Conservation (phyloP, 2,113 vertebrate species). For the Bos javanicus region DNA sequence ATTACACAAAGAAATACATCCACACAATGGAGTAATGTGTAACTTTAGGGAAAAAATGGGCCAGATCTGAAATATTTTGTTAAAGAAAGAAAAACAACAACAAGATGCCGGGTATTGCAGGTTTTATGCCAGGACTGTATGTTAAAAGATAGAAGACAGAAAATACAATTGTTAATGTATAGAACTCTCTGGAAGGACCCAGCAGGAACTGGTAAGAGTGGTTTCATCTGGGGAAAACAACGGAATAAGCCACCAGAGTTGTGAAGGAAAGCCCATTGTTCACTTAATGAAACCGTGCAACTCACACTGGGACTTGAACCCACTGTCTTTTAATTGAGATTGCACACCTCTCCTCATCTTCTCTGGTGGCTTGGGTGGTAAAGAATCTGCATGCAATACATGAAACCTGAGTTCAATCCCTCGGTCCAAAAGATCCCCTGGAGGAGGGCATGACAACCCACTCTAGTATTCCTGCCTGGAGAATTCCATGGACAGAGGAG, state of each 20-base stretch:
- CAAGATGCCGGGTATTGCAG: background rate
- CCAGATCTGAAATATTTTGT: background rate
- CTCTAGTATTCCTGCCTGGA: background rate
- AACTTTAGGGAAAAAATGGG: no score
- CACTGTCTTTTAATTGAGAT: background rate
- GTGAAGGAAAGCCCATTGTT: background rate
- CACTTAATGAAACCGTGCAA: background rate
- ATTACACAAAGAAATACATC: background rate
- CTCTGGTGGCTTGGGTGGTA: background rate
- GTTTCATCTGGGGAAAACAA: background rate
- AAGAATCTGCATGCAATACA: background rate
- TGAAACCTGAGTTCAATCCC: background rate
- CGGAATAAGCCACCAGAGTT: background rate
- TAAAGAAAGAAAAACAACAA: background rate
- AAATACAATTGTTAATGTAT: background rate
- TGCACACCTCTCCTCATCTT: background rate
- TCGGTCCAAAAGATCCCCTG: background rate
- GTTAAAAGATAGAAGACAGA: background rate
- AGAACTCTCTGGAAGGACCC: background rate
- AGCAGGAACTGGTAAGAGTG: background rate
- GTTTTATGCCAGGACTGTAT: background rate
- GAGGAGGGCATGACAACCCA: background rate
- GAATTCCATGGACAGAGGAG: background rate
- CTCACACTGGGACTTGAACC: background rate
- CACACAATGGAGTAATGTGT: no score